Percentiles rank a stretch among this genome's conserved stretches.
These are phyloP conservation scores for Tachina fera DNA, from an alignment of 2,888 invertebrate species.

Conservation along the genomic window DNA sequence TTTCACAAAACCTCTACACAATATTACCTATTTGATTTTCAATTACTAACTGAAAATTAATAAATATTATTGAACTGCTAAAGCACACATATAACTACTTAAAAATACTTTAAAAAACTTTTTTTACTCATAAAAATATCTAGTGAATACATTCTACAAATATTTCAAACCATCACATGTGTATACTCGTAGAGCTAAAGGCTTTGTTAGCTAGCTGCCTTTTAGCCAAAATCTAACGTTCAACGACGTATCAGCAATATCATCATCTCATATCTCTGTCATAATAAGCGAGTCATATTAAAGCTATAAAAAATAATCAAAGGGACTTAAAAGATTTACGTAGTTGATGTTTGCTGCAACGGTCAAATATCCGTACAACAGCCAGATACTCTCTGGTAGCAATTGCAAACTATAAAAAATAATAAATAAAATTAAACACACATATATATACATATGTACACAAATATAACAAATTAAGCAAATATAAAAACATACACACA, in stretches of 20 bases:
- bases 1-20: not conserved
- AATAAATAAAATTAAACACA: slow-evolving; percentile 15
- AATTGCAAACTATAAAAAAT: slow-evolving; percentile 5
- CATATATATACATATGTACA: not conserved
- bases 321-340: slow-evolving; percentile 48
- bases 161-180: not conserved
- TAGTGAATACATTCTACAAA: slow-evolving; percentile 2
- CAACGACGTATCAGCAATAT: slow-evolving; percentile 9
- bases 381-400: not conserved
- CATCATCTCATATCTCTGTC: slow-evolving; percentile 12
- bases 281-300: slow-evolving; percentile 30
- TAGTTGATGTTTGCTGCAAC: not conserved
- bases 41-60: slow-evolving; percentile 46
- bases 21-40: slow-evolving; percentile 31
- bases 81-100: not conserved
- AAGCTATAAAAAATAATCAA: slow-evolving; percentile 51
- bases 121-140: not conserved
- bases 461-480: slow-evolving; percentile 48
- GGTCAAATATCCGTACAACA: not conserved
- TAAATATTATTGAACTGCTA: slow-evolving; percentile 37
- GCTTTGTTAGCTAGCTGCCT: not conserved
- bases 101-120: not conserved
- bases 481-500: slow-evolving; percentile 52
- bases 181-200: not conserved
- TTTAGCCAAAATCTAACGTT: slow-evolving; percentile 29